Percentiles rank a stretch among this genome's conserved stretches.
Conservation (phyloP, 64 coral and sea anemone genomes). For the Montipora sp. region DNA sequence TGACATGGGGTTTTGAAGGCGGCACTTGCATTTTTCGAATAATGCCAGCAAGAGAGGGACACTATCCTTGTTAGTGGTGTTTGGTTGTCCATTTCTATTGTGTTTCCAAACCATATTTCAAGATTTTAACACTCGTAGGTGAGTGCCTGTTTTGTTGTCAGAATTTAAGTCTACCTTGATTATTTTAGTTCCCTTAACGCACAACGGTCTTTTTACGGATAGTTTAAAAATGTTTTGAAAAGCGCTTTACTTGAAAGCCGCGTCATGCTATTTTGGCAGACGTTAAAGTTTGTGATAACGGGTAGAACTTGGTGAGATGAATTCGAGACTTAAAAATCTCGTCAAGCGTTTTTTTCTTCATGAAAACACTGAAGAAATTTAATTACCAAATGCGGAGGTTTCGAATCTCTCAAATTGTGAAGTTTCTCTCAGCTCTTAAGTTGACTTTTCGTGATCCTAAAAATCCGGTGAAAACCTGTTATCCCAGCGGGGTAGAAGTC, state of each 20-base stretch:
- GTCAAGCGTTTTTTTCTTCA: no score
- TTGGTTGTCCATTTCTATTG: conserved; percentile 26
- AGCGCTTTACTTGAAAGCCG: conserved; percentile 24
- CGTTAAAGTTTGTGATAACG: conserved; percentile 16
- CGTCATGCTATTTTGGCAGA: conserved; percentile 36
- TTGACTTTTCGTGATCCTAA: conserved; percentile 26
- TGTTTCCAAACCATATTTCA: conserved; percentile 12
- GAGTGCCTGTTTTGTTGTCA: background rate
- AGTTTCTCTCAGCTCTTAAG: no score
- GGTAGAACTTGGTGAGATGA: background rate
- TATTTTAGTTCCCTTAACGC: background rate
- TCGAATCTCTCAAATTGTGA: no score
- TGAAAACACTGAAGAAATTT: background rate
- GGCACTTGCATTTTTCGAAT: background rate
- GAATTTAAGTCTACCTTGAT: background rate
- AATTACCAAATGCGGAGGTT: no score
- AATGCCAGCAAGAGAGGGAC: conserved; percentile 16
- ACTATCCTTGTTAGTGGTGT: background rate
- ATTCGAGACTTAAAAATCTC: background rate
- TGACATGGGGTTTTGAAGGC: conserved; percentile 28
- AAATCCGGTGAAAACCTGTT: background rate
- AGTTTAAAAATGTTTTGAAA: conserved; percentile 30
- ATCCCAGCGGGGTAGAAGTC: background rate
- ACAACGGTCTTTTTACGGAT: background rate
- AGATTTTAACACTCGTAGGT: conserved; percentile 19